These are phyloP conservation scores for Scatophagus argus DNA, from an alignment of 2,113 vertebrate genomes.

Conservation along the genomic window DNA sequence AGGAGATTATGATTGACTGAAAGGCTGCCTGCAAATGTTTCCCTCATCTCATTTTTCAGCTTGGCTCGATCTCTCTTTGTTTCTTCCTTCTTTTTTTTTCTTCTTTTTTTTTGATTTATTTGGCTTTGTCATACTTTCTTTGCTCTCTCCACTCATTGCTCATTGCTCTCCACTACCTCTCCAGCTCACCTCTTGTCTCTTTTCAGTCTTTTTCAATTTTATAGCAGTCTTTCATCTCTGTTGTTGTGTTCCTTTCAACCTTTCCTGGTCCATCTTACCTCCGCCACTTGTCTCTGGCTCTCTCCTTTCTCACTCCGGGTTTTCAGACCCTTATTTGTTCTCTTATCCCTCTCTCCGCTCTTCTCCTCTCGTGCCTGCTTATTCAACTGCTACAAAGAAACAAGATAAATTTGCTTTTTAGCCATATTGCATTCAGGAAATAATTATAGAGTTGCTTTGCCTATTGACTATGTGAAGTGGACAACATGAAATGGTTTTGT, in stretches of 20 bases:
- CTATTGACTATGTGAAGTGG: slow-evolving; percentile 64
- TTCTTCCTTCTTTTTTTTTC: slow-evolving; percentile 29
- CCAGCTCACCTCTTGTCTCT: slow-evolving; percentile 66
- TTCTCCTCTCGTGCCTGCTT: slow-evolving; percentile 27
- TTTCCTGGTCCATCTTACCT: slow-evolving; percentile 63
- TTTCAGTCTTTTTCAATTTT: slow-evolving; percentile 71
- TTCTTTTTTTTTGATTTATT: slow-evolving; percentile 43
- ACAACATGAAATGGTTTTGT: slow-evolving; percentile 63
- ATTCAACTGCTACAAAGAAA: slow-evolving; percentile 53
- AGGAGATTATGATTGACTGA: slow-evolving; percentile 78
- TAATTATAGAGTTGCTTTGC: slow-evolving; percentile 63
- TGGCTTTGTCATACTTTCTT: slow-evolving; percentile 42
- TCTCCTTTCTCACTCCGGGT: slow-evolving; percentile 16
- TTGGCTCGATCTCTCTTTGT: slow-evolving; percentile 45
- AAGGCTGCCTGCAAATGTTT: slow-evolving; percentile 68
- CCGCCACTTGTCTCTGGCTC: slow-evolving; percentile 65
- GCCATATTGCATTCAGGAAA: slow-evolving; percentile 68
- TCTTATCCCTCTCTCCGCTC: slow-evolving; percentile 29
- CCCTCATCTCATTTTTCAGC: slow-evolving; percentile 53
- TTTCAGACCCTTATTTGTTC: slow-evolving; percentile 61
- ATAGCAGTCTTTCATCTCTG: slow-evolving; percentile 73
- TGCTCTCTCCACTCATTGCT: slow-evolving; percentile 41
- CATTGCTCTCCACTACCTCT: slow-evolving; percentile 45
- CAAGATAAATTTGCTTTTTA: slow-evolving; percentile 68
- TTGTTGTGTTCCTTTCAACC: slow-evolving; percentile 72